phyloP scores from a whole-genome alignment of 2,797 vertebrate species.

The Epinephelus coioides region DNA sequence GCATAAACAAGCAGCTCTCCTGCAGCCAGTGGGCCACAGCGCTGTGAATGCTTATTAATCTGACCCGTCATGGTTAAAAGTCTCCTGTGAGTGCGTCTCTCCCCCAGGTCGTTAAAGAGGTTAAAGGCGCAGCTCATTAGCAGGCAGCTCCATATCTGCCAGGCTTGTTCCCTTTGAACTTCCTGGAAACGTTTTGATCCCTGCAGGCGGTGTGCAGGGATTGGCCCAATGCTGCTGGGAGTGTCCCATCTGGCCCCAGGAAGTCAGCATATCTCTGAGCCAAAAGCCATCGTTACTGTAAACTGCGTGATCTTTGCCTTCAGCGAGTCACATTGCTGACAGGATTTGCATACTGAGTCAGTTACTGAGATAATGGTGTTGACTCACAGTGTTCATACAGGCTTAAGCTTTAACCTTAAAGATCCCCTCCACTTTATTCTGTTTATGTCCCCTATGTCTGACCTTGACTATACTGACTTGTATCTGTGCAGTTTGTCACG shows the following conservation, averaged over 20 bases:
- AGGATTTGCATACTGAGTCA: constrained; percentile 28
- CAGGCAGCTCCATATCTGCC: constrained; percentile 45
- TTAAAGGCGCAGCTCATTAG: constrained; percentile 64
- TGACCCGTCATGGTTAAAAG: constrained; percentile 42
- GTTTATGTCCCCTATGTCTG: no score
- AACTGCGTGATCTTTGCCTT: constrained; percentile 6
- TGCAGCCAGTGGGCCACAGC: constrained; percentile 18
- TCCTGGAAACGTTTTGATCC: constrained; percentile 58
- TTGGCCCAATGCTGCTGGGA: constrained; percentile 20
- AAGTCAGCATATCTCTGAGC: constrained; percentile 29
- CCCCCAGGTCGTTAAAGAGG: constrained; percentile 54
- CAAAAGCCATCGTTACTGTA: constrained; percentile 24
- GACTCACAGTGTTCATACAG: not conserved
- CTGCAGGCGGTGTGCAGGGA: constrained; percentile 40
- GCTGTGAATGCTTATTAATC: constrained; percentile 51
- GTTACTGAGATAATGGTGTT: not conserved
- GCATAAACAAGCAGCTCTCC: constrained; percentile 34
- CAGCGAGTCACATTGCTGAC: not conserved
- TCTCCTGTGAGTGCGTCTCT: constrained; percentile 30
- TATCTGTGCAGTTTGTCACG: no score
- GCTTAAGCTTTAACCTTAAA: not conserved
- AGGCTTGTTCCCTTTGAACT: constrained; percentile 64
- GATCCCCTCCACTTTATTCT: no score
- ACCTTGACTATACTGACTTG: no score
- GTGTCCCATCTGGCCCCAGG: constrained; percentile 34